Evolutionary conservation across 1,140 invertebrate genomes (phyloP), one percentile per base, ranked within the genome.

Genomic region (Dendroctonus valens): DNA sequence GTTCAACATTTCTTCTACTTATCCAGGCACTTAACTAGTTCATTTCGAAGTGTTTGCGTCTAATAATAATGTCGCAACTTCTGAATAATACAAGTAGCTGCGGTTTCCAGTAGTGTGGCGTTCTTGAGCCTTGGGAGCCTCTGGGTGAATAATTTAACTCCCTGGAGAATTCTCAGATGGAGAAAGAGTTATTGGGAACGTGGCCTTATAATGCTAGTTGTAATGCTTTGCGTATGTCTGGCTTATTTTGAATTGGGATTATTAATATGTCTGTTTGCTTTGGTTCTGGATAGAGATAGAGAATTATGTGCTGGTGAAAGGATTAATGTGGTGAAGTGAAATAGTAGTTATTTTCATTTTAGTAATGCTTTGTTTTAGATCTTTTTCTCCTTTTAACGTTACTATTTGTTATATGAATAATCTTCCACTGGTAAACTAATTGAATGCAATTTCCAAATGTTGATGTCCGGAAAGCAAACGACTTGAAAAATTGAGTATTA

Each of bases 71-170:
- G 57, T 59, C 41, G 57, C 57, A 59, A 46, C 42, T 12, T 59
- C 44, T 59, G 57, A 59, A 59, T 59, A 59, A 59, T 59, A 59
- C 57, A 59, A 39, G 11, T 11, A 38, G 41, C 38, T 59, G 57
- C 57, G 42, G 42, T 59, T 59, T 59, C 9, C 41, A 39, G 26
- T 26, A 26, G 26, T 26, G 26, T 26, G 12, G 54, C 54, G 54
- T 41, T 41, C 54, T 41, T 57, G 54, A 39, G 54, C 2, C 39
- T 12, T 46, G 41, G 41, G 46, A 59, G 42, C 44, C 42, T 37
- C 9, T 15, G 14, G 57, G 42, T 46, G 57, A 42, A 59, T 59
- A 59, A 57, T 57, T 57, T 57, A 57, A 41, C 37, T 57, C 54
- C 40, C 40, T n/a, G 11, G 54, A 41, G 40, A 40, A 59, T 59